A percentile compares a stretch with the other conserved stretches of the same genome.
Conservation (phyloP, 1,140 invertebrate species). For the Drosophila setifemur region DNA sequence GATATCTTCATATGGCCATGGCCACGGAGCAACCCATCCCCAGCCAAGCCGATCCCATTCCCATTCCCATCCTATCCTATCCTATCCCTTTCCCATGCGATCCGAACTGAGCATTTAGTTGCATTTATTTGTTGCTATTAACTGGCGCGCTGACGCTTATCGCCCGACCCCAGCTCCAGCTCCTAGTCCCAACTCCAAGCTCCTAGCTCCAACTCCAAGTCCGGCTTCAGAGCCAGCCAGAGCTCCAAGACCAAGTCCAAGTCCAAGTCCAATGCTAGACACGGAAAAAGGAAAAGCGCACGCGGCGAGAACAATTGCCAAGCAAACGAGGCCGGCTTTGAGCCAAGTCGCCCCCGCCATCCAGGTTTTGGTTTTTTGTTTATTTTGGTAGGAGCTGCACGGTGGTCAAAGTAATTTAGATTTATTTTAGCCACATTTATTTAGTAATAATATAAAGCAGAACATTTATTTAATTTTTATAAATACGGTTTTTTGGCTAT, state of each 20-base stretch:
- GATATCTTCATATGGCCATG: conserved; percentile 78
- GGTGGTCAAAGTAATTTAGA: not conserved
- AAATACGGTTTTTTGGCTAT: too few relatives aligned
- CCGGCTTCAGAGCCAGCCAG: not conserved
- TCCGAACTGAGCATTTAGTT: conserved; percentile 71
- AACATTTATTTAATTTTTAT: too few relatives aligned
- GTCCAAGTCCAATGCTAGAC: conserved; percentile 53
- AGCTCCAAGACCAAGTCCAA: conserved; percentile 6
- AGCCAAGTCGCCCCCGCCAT: conserved; percentile 34
- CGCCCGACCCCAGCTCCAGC: conserved; percentile 30
- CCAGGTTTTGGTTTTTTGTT: not conserved
- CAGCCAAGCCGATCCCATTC: too few relatives aligned
- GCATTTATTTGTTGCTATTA: conserved; percentile 82
- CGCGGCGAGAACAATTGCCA: conserved; percentile 76
- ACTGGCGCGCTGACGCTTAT: conserved; percentile 81
- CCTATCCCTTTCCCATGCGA: conserved; percentile 8
- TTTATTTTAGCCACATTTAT: not conserved
- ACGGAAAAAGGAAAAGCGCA: conserved; percentile 69
- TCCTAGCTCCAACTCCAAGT: not conserved
- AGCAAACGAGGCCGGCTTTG: conserved; percentile 39
- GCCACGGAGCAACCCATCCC: not conserved
- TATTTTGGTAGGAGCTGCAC: too few relatives aligned
- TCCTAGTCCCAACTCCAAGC: not conserved
- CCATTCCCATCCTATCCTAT: not conserved
- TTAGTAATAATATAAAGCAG: not conserved